Percentiles rank a stretch among this genome's conserved stretches.
These are phyloP conservation scores for Tethea ocularis DNA, from an alignment of 2,888 invertebrate species.

Conservation along the genomic window DNA sequence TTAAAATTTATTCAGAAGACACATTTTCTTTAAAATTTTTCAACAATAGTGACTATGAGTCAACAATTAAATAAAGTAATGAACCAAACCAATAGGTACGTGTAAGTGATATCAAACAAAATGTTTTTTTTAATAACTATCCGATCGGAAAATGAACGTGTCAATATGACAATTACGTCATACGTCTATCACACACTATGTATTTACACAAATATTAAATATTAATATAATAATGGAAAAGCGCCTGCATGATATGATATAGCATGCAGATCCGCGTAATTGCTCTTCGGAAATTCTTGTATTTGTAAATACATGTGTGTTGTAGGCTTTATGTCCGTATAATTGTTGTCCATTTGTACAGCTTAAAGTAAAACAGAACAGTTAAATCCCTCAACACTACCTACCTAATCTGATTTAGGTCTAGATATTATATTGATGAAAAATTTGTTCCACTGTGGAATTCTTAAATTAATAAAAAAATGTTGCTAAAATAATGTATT, in stretches of 20 bases:
- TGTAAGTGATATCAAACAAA: not conserved
- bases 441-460: constrained; percentile 81
- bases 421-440: constrained; percentile 73
- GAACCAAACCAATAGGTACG: no score
- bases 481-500: constrained; percentile 78
- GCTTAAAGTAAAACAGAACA: constrained; percentile 44
- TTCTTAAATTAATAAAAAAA: constrained; percentile 84
- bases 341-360: constrained; percentile 62
- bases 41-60: not conserved
- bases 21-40: no score
- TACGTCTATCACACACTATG: not conserved
- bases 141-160: not conserved
- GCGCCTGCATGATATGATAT: not conserved
- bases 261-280: not conserved
- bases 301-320: not conserved
- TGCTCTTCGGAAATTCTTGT: not conserved
- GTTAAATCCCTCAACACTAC: constrained; percentile 56
- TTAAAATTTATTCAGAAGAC: no score
- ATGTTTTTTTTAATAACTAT: not conserved
- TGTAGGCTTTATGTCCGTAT: not conserved
- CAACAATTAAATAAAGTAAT: no score
- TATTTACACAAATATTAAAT: not conserved
- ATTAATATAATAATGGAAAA: not conserved
- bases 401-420: constrained; percentile 74
- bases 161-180: not conserved